Percentiles rank a stretch among this genome's conserved stretches.
phyloP scores from a whole-genome alignment of 1,140 invertebrate species.

The Heterodera carotae region DNA sequence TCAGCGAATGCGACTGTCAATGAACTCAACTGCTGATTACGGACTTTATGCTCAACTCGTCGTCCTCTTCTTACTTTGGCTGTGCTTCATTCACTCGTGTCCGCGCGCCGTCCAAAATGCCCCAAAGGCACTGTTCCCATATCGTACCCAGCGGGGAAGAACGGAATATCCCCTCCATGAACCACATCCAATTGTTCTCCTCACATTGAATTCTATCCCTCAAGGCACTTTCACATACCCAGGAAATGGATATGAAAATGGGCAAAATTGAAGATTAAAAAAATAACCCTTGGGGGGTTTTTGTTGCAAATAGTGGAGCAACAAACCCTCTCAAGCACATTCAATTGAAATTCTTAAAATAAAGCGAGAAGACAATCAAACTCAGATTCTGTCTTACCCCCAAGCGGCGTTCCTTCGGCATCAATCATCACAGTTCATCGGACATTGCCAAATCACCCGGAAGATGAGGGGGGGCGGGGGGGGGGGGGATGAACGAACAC shows the following conservation, averaged over 20 bases:
- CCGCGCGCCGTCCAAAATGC: background rate
- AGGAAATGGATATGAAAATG: background rate
- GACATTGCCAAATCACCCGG: background rate
- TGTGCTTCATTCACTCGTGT: background rate
- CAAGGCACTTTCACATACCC: background rate
- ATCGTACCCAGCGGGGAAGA: background rate
- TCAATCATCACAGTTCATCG: background rate
- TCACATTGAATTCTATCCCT: background rate
- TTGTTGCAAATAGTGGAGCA: background rate
- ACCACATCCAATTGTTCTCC: background rate
- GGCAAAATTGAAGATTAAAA: background rate
- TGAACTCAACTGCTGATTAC: no score
- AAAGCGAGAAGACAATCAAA: background rate
- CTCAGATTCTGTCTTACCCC: background rate
- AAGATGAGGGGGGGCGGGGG: background rate
- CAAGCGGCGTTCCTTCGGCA: no score
- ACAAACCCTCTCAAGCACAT: background rate
- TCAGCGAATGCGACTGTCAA: no score
- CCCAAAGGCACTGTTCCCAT: background rate
- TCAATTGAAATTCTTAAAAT: background rate
- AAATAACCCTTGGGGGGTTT: background rate
- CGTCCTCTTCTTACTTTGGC: background rate
- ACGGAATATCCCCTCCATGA: background rate
- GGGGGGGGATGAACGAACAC: background rate
- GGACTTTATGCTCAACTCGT: no score